Evolutionary conservation across 2,888 invertebrate species (phyloP), one percentile per base, ranked within the genome.

Genomic region (Agriopis aurantiaria): DNA sequence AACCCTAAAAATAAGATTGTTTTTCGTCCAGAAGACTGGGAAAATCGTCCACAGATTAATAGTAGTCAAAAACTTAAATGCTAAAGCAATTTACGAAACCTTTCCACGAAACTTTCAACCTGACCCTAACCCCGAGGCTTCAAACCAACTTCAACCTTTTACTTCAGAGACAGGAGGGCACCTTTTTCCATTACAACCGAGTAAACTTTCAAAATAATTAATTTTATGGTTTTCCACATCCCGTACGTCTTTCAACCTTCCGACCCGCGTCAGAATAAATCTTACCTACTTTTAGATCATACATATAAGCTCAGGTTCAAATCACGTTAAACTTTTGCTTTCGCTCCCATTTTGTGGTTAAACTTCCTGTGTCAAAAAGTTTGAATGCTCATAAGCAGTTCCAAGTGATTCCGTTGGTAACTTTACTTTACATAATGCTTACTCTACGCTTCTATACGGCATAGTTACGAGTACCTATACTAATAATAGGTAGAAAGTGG

Each of bases 171-270:
- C 23, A 46, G 33, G 62, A 62, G 53, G 33, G n/a, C 57, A 65
- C 65, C 56, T 51, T 57, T 62, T 65, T 57, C 12, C 49, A 9
- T 65, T 57, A 65, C 57, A 65, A 7, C 43, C 5, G 17, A 57
- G 57, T 51, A 65, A 65, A 65, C 49, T 65, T 43, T 14, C 23
- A 9, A 57, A 57, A 49, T 65, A 65, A 65, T 65, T 65, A 51
- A 48, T 57, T 57, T 65, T 65, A 64, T 56, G 57, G 57, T 40
- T 57, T 57, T 41, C 65, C 56, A 40, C 23, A 43, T 41, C 11
- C 10, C 64, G 60, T 63, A 12, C 49, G 46, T 56, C 46, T 61
- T 46, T 46, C 33, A 10, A 62, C 53, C 61, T 43, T 40, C 40
- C 17, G 62, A 62, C 61, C 61, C 57, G 4, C 9, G 57, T 65